Base-by-base conservation (phyloP, 2,113 vertebrate species). In the Glareola pratincola region DNA sequence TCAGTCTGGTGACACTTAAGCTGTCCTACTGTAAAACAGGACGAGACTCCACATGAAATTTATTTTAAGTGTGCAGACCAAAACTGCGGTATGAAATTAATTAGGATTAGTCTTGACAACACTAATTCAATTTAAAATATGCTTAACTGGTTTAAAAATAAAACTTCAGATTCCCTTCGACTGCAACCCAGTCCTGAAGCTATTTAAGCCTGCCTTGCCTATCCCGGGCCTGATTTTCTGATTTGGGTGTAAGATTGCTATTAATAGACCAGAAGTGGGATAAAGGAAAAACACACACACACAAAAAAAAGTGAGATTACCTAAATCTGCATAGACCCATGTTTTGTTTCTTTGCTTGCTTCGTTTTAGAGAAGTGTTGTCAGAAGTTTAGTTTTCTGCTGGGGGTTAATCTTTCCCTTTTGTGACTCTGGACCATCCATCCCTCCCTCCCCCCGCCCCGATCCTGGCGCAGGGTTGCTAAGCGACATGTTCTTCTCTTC, bases 401-500 rank as follows among this genome's bases (percentile, higher is more conserved):
- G 10, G 91, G 96, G 90, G 73, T 93, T 88, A 82, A 79, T 86
- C 48, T 88, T 94, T 86, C 87, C 73, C 80, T 95, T 88, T 69
- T 94, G 96, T 96, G 88, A 89, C 92, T 96, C 88, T 96, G 97
- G 96, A 96, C 97, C 94, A 94, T 97, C 97, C 96, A 87, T 80
- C 81, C 73, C 62, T 92, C 29, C 57, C 76, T 2, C 6, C 78
- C 69, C 66, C 59, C 84, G 64, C 68, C 68, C 62, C 72, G 10
- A 68, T 91, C 85, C 87, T 9, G 14, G 97, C 85, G 20, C 23
- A 3, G 59, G 84, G 97, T 98, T 98, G 98, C 98, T 97, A 98
- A 97, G 98, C 97, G 97, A 98, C 97, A 79, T 97, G 95, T 95
- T 97, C 93, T 95, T 95, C 96, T 97, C 96, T 94, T 97, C 96